A percentile compares a stretch with the other conserved stretches of the same genome.
These are phyloP conservation scores for Holothuria scabra DNA, from an alignment of 53 echinoderm and acorn worm species.

Conservation along the genomic window DNA sequence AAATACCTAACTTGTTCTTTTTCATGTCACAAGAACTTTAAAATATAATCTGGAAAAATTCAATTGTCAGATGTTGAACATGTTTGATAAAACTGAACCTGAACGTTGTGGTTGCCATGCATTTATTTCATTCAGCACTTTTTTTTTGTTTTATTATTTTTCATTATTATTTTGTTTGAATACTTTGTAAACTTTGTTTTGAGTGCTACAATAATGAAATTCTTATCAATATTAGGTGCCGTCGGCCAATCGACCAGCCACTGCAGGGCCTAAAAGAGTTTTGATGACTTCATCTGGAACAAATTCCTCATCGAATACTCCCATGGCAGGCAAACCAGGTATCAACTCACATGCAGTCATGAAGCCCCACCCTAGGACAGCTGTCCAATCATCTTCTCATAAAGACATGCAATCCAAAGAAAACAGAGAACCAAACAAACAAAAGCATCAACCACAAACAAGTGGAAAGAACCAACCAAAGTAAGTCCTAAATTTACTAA, in stretches of 20 bases:
- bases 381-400: background rate
- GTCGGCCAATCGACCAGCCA: slow-evolving; percentile 3
- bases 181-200: no score
- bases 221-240: background rate
- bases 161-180: no score
- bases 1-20: no score
- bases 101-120: no score
- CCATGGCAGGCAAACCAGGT: background rate
- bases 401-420: slow-evolving; percentile 8
- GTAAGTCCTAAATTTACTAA: background rate
- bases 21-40: no score
- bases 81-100: no score
- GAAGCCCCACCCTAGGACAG: slow-evolving; percentile 10
- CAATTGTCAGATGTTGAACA: no score
- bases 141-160: no score
- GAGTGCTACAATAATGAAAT: no score
- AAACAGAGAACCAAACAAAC: slow-evolving; percentile 9
- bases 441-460: background rate
- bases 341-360: background rate
- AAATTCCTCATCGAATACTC: background rate
- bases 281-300: background rate
- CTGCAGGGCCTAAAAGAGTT: slow-evolving; percentile 24
- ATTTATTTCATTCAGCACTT: no score
- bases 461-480: background rate
- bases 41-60: no score